Conservation (phyloP, 2,113 vertebrate species). For the Nannospalax galili region DNA sequence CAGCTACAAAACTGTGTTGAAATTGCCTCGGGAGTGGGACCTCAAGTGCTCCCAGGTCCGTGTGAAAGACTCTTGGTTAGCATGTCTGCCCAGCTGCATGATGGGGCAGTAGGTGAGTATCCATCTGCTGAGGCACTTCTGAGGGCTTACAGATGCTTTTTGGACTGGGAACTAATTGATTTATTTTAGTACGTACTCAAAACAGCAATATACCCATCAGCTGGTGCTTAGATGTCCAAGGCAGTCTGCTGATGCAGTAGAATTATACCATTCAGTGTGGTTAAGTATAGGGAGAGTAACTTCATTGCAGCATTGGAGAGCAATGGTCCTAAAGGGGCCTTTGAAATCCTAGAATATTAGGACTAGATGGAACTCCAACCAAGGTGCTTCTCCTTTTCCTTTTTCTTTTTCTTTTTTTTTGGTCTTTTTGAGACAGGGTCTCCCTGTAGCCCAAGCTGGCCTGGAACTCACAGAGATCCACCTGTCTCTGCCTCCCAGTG, state of each 20-base stretch:
- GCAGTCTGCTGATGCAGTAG: not conserved
- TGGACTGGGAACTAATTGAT: not conserved
- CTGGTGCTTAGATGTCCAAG: not conserved
- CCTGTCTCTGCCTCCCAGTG: too few species aligned
- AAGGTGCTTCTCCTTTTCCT: not conserved
- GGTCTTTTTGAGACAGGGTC: too few species aligned
- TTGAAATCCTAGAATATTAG: not conserved
- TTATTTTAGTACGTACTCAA: not conserved
- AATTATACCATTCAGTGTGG: not conserved
- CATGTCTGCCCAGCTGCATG: constrained; percentile 90
- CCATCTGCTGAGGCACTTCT: not conserved
- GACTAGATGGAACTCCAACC: not conserved
- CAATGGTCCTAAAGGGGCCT: not conserved
- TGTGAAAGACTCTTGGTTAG: constrained; percentile 88
- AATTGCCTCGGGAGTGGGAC: constrained; percentile 81
- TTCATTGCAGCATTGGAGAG: not conserved
- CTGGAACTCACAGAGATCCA: too few species aligned
- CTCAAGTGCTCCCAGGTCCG: constrained; percentile 78
- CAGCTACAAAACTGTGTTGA: constrained; percentile 88
- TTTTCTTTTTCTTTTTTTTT: too few species aligned
- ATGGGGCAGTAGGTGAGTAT: constrained; percentile 88
- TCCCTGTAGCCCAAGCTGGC: too few species aligned
- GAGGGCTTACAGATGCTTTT: not conserved
- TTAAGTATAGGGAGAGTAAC: not conserved
- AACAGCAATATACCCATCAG: not conserved